Conservation (phyloP, 2,888 invertebrate species). For the Lissocephala sabroskyi region DNA sequence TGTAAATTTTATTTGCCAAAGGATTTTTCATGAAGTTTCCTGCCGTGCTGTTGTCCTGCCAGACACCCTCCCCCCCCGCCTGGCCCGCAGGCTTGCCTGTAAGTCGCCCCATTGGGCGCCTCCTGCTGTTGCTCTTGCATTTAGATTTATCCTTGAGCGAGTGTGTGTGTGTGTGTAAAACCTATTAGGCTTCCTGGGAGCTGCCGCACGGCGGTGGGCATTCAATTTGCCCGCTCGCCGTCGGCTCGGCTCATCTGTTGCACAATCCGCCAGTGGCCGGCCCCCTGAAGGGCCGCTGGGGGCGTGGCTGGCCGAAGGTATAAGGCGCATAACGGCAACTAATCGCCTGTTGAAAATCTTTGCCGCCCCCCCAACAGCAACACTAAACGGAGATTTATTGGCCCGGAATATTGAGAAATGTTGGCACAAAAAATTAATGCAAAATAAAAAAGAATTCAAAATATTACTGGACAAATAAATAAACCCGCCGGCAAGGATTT, state of each 20-base stretch:
- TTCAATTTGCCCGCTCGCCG: slow-evolving; percentile 24
- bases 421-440: slow-evolving; percentile 37
- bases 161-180: slow-evolving; percentile 42
- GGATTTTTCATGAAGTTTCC: slow-evolving; percentile 58
- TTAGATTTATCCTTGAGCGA: slow-evolving; percentile 59
- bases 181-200: slow-evolving; percentile 43
- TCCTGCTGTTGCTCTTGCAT: slow-evolving; percentile 43
- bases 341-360: slow-evolving; percentile 55
- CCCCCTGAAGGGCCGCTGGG: background rate
- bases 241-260: slow-evolving; percentile 41
- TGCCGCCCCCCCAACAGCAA: slow-evolving; percentile 8
- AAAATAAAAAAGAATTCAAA: slow-evolving; percentile 3
- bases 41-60: slow-evolving; percentile 14
- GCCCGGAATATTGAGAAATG: slow-evolving; percentile 59
- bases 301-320: background rate
- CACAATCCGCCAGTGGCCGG: slow-evolving; percentile 19
- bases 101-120: no score
- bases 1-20: slow-evolving; percentile 60
- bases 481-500: no score
- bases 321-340: slow-evolving; percentile 38
- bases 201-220: slow-evolving; percentile 10
- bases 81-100: no score
- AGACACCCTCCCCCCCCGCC: slow-evolving; percentile 4
- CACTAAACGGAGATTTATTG: slow-evolving; percentile 52
- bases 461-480: no score